A percentile compares a stretch with the other conserved stretches of the same genome.
These are phyloP conservation scores for Lethenteron camtschaticum DNA, from an alignment of 2,113 vertebrate species.

Conservation along the genomic window DNA sequence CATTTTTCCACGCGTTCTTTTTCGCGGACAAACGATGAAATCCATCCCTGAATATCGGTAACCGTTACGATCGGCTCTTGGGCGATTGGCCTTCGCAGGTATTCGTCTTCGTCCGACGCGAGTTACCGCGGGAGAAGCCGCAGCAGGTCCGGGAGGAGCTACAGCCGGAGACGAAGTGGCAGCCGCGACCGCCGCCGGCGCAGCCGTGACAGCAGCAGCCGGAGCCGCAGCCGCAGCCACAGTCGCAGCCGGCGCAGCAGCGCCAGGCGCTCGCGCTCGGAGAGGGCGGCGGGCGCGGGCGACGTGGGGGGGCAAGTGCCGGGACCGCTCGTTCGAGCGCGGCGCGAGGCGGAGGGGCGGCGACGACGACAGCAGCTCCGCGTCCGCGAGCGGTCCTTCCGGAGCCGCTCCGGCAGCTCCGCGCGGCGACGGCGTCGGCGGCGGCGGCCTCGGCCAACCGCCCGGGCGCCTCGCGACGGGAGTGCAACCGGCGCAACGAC, in stretches of 20 bases:
- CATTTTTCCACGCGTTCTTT: too few species aligned
- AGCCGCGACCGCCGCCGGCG: slow-evolving; percentile 42
- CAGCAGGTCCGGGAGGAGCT: slow-evolving; percentile 29
- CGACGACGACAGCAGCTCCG: slow-evolving; percentile 59
- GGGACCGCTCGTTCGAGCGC: background rate
- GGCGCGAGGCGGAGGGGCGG: too few species aligned
- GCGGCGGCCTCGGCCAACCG: slow-evolving; percentile 18
- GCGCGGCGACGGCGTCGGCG: slow-evolving; percentile 19
- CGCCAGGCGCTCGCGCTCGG: slow-evolving; percentile 28
- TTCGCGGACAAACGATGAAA: too few species aligned
- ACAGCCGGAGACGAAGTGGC: slow-evolving; percentile 52
- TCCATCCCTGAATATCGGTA: too few species aligned
- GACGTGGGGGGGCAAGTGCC: background rate
- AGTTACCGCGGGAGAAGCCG: slow-evolving; percentile 41
- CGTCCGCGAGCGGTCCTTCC: slow-evolving; percentile 37
- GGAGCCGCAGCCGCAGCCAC: slow-evolving; percentile 51
- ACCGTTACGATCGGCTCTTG: slow-evolving; percentile 32
- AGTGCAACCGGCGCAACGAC: slow-evolving; percentile 25
- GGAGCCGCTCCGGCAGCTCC: slow-evolving; percentile 70
- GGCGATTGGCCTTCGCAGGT: slow-evolving; percentile 46
- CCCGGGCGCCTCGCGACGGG: too few species aligned
- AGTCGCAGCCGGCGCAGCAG: slow-evolving; percentile 33
- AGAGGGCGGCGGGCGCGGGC: slow-evolving; percentile 21
- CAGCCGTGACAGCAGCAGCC: slow-evolving; percentile 37
- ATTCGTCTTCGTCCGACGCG: slow-evolving; percentile 43